Percentiles rank a stretch among this genome's conserved stretches.
These are phyloP conservation scores for Sternarchorhynchus goeldii DNA, from an alignment of 2,797 vertebrate genomes.

Conservation along the genomic window DNA sequence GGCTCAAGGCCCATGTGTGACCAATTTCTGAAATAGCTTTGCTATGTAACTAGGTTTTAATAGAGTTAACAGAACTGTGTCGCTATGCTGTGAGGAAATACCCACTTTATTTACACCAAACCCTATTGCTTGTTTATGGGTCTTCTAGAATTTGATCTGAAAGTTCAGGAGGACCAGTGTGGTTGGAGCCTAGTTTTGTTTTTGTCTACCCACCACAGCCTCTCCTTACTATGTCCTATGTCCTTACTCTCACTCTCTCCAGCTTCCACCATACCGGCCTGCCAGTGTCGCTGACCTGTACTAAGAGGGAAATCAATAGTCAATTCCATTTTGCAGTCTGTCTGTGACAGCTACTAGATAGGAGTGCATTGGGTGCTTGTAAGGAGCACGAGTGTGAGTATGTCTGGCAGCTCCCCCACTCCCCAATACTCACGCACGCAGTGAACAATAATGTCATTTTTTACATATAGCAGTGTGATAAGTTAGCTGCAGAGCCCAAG, in stretches of 20 bases:
- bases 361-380: constrained; percentile 79
- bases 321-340: constrained; percentile 79
- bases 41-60: too few species aligned
- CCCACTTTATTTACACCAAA: not conserved
- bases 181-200: constrained; percentile 57
- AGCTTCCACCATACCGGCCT: constrained; percentile 58
- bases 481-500: constrained; percentile 9
- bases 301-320: constrained; percentile 79
- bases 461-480: not conserved
- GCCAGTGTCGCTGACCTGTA: constrained; percentile 73
- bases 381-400: constrained; percentile 71
- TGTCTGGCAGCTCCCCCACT: constrained; percentile 58
- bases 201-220: constrained; percentile 4
- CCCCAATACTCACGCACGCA: not conserved
- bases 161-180: constrained; percentile 37
- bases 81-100: not conserved
- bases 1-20: too few species aligned
- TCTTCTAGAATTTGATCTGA: constrained; percentile 31
- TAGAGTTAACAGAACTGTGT: too few species aligned
- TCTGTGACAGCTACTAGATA: constrained; percentile 80
- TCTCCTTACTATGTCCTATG: constrained; percentile 9
- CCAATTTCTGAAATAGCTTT: too few species aligned
- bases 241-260: constrained; percentile 47
- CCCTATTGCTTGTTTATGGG: constrained; percentile 13
- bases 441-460: not conserved